Base-by-base conservation (phyloP, 2,888 invertebrate species). In the Sphaeridia pumilis region DNA sequence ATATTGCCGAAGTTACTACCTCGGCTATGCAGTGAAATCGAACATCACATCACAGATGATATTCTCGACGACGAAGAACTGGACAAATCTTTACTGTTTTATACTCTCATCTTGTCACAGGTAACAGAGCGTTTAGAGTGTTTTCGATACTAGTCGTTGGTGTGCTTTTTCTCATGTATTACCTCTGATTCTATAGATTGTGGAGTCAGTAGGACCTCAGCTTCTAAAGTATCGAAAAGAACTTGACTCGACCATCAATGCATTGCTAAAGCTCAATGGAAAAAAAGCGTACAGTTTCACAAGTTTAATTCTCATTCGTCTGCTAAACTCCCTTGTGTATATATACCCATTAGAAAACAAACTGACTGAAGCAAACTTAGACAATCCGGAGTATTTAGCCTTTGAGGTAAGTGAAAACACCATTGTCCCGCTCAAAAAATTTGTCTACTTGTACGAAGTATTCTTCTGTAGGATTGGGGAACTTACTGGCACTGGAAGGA, bases 81-180 rank as follows among this genome's bases (percentile, higher is more conserved):
- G 4, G 84, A 87, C 58, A 80, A 83, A 59, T 83, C 85, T 61
- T 74, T 90, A 34, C 72, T 86, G 1, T 89, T 87, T 71, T 79
- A 84, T 65, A 70, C 90, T 50, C 76, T 84, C 0, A 70, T 90
- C 35, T 71, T 90, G 14, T 80, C 82, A 58, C 81, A 84, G 70
- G 78, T 78, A 66, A 59, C 61, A 59, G 17, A 51, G 25, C 3
- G 34, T 36, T 21, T 41, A 20, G 14, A 31, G 31, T 31, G 31
- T 14, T 7, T 31, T 50, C n/a, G 2, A 22, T 4, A 27, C 46
- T 20, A 36, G 22, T n/a, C 12, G 44, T 53, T 34, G 12, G 17
- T 14, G 36, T 20, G 22, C 26, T 43, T 14, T 14, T 50, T 38
- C 22, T 22, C 41, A 20, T 41, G 7, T 10, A 26, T 25, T 12